Conservation (phyloP, 1,140 invertebrate genomes). For the Leptinotarsa lineolata region DNA sequence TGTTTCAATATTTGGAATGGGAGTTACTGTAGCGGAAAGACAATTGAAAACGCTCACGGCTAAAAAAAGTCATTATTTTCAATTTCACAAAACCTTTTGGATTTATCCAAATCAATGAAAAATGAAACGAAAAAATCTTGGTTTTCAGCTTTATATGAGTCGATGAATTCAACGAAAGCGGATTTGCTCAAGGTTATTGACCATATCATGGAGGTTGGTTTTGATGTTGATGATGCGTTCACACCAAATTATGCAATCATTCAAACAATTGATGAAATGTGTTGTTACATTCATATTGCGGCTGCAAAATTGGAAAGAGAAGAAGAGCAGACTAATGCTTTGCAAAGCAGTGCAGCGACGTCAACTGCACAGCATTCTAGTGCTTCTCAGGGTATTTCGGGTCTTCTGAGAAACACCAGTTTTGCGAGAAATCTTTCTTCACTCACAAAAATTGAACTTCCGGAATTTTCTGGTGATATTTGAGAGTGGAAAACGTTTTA, state of each 20-base stretch:
- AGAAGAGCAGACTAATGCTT: background rate
- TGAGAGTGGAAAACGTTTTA: too few species aligned
- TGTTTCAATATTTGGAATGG: conserved; percentile 8
- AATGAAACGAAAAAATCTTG: background rate
- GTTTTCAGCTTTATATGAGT: conserved; percentile 8
- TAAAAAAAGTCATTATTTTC: conserved; percentile 14
- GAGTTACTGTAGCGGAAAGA: conserved; percentile 10
- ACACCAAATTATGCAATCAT: conserved; percentile 17
- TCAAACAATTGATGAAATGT: conserved; percentile 14
- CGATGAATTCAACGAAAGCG: background rate
- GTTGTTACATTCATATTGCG: conserved; percentile 4
- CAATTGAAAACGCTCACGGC: conserved; percentile 12
- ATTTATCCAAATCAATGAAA: conserved; percentile 9
- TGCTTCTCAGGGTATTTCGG: background rate
- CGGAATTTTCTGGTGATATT: too few species aligned
- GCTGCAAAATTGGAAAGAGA: conserved; percentile 5
- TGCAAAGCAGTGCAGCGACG: too few species aligned
- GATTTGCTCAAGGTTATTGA: conserved; percentile 14
- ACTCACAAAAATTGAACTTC: too few species aligned
- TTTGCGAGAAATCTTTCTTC: too few species aligned
- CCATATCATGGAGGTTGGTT: conserved; percentile 13
- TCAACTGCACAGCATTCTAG: too few species aligned
- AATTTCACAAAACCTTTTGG: conserved; percentile 10
- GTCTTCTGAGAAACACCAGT: too few species aligned
- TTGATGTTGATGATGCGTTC: background rate